Evolutionary conservation across 2,888 invertebrate species (phyloP), one percentile per base, ranked within the genome.

Genomic region (Eudemis profundana): DNA sequence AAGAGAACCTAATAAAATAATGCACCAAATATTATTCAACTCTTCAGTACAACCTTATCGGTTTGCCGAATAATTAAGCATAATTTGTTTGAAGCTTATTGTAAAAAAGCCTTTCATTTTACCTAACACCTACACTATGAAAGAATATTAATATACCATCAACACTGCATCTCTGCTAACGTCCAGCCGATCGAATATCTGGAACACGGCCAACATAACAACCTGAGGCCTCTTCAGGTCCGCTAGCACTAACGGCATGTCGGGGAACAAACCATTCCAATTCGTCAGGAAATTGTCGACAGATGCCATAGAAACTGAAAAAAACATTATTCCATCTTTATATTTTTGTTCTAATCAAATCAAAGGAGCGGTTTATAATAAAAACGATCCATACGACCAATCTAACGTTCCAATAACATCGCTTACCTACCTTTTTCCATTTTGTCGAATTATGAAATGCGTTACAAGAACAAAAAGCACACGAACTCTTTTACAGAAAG

Each of bases 141-240:
- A n/a, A n/a, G n/a, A n/a, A n/a, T n/a, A n/a, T n/a, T n/a, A n/a
- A n/a, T 5, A 3, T 70, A 88, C 90, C 71, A 82, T 74, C 10
- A 86, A 68, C 2, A 89, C 74, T 57, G 78, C 80, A 60, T 90
- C 89, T 61, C 67, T 75, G 60, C 89, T 87, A 68, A 90, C 87
- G 0, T 84, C 87, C 4, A 91, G 79, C 8, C 84, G 78, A 15
- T 85, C 81, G 40, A 89, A 85, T 4, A 89, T 61, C 53, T 78
- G 78, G 7, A 90, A 79, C 61, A 90, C 17, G 0, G 89, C 87
- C 0, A 78, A 79, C 76, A 90, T 84, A n/a, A 92, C 67, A 0
- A 76, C 70, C n/a, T 82, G 84, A 0, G 91, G 85, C 5, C 82
- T 85, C 68, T 85, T 89, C 27, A 92, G 69, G 63, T 87, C 88